These are phyloP conservation scores for Pseudachorutes palmiensis DNA, from an alignment of 1,140 invertebrate species.

Conservation along the genomic window DNA sequence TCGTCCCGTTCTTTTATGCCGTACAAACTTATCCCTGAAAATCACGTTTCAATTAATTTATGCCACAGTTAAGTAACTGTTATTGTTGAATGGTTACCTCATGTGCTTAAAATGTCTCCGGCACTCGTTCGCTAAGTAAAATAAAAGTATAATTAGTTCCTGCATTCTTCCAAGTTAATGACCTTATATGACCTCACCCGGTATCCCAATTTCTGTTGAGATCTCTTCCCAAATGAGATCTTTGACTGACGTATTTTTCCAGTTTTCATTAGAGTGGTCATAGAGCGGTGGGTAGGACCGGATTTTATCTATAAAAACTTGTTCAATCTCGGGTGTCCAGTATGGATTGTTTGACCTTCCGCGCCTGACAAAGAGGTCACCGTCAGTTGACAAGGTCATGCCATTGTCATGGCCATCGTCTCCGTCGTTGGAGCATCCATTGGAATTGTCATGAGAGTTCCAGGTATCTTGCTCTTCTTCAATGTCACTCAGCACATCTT, in stretches of 20 bases:
- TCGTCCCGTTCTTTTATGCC: background rate
- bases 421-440: background rate
- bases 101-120: constrained; percentile 4
- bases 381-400: background rate
- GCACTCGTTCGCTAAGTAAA: background rate
- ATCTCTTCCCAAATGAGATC: constrained; percentile 7
- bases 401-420: background rate
- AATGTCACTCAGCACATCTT: no score
- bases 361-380: background rate
- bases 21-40: background rate
- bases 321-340: background rate
- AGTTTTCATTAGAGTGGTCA: constrained; percentile 6
- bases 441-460: no score
- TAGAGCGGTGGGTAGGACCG: background rate
- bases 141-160: background rate
- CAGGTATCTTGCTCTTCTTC: no score
- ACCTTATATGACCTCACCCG: background rate
- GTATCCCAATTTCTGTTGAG: background rate
- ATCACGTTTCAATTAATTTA: no score
- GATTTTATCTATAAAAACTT: background rate
- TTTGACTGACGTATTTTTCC: constrained; percentile 1
- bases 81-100: no score
- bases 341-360: background rate
- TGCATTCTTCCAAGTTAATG: background rate
- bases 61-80: no score